Evolutionary conservation across 2,888 invertebrate genomes (phyloP).

Genomic region (Drosophila pegasa): DNA sequence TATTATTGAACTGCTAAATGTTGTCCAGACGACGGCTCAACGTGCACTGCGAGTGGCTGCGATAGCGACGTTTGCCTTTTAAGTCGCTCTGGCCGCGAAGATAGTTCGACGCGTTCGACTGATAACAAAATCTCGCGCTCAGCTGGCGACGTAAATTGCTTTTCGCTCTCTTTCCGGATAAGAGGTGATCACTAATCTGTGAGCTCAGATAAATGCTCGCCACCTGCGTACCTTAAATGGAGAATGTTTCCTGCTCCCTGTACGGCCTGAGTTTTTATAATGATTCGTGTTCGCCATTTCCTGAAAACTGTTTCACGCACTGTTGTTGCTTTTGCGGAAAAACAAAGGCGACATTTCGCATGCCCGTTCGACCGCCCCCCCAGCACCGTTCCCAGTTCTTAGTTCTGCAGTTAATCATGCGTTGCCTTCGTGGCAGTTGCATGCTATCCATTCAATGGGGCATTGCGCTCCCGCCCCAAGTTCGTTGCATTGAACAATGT

Average conservation of each 20-base stretch:
- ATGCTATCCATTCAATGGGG: conserved; percentile 30
- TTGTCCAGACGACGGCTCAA: conserved; percentile 20
- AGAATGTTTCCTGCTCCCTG: conserved; percentile 10
- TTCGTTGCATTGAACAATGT: conserved; percentile 23
- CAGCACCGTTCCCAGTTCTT: neutral
- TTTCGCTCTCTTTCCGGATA: neutral
- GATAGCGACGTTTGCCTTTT: conserved; percentile 23
- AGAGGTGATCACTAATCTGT: neutral
- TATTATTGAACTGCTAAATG: conserved; percentile 6
- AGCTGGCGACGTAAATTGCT: conserved; percentile 5
- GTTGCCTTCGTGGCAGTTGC: conserved; percentile 37
- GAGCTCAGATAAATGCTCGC: conserved; percentile 6
- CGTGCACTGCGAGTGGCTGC: conserved; percentile 32
- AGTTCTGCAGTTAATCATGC: conserved; percentile 43
- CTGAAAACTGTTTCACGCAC: conserved; percentile 17
- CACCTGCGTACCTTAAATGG: conserved; percentile 6
- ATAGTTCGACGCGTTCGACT: conserved; percentile 31
- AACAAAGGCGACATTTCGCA: conserved; percentile 40
- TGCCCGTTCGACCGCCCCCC: too few relatives aligned
- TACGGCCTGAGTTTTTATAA: conserved; percentile 44
- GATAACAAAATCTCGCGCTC: conserved; percentile 40
- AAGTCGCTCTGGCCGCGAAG: conserved; percentile 39
- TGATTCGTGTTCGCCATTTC: conserved; percentile 33
- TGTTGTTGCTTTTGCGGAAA: conserved; percentile 14
- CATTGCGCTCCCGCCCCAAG: conserved; percentile 36